A percentile compares a stretch with the other conserved stretches of the same genome.
Conservation (phyloP, 2,797 vertebrate species). For the Mormyrops boulengeri region DNA sequence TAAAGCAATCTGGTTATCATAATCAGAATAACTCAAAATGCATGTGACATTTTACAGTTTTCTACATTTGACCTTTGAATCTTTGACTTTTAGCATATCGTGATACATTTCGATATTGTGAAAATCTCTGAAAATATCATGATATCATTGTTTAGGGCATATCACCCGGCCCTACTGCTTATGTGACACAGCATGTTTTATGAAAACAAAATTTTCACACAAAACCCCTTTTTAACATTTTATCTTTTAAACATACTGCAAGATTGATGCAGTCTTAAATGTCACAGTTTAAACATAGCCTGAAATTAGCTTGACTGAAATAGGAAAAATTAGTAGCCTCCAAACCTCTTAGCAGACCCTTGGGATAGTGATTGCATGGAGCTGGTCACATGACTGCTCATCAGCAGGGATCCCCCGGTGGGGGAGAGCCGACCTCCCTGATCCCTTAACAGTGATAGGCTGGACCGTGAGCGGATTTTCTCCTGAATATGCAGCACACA, state of each 20-base stretch:
- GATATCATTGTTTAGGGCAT: not conserved
- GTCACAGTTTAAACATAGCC: not conserved
- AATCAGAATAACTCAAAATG: not conserved
- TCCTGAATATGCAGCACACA: conserved; percentile 12
- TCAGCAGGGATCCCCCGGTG: conserved; percentile 10
- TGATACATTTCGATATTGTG: not conserved
- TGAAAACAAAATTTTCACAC: not conserved
- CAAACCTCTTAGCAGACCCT: conserved; percentile 32
- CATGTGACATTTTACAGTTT: not conserved
- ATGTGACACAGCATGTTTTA: not conserved
- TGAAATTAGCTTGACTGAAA: not conserved
- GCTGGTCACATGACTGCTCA: conserved; percentile 33
- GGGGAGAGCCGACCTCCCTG: not conserved
- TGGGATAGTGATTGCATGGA: conserved; percentile 39
- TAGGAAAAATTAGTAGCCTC: not conserved
- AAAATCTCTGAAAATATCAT: not conserved
- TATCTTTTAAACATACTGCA: not conserved
- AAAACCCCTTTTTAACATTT: not conserved
- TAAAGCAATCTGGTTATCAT: not conserved
- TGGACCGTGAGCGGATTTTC: conserved; percentile 29
- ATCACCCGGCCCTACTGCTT: not conserved
- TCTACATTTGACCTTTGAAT: not conserved
- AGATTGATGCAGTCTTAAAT: not conserved
- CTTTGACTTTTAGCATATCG: not conserved
- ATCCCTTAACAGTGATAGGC: conserved; percentile 29